Percentiles rank a stretch among this genome's conserved stretches.
These are phyloP conservation scores for Acrocera orbiculus DNA, from an alignment of 2,888 invertebrate species.

Conservation along the genomic window DNA sequence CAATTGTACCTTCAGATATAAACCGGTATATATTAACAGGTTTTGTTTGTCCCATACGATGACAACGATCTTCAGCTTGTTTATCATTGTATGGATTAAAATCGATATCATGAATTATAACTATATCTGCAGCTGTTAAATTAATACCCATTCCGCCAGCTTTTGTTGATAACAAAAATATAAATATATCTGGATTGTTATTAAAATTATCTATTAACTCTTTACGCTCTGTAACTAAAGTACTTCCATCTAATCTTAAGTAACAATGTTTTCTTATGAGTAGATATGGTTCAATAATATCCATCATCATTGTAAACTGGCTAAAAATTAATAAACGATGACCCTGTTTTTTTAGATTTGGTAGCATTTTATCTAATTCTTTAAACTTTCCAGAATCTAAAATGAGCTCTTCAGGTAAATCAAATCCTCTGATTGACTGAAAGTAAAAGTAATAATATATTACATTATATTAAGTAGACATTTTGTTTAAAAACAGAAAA, in stretches of 20 bases:
- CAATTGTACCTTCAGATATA: slow-evolving; percentile 71
- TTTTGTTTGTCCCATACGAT: slow-evolving; percentile 59
- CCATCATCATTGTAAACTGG: slow-evolving; percentile 91
- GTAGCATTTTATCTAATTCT: slow-evolving; percentile 59
- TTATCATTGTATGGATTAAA: slow-evolving; percentile 98
- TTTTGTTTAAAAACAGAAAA: neutral
- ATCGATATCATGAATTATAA: slow-evolving; percentile 92
- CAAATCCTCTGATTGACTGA: slow-evolving; percentile 42
- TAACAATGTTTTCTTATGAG: slow-evolving; percentile 52
- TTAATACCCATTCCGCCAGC: slow-evolving; percentile 96
- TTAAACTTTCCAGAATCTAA: slow-evolving; percentile 74
- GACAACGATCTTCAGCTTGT: slow-evolving; percentile 85
- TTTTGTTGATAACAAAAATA: slow-evolving; percentile 79
- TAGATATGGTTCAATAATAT: slow-evolving; percentile 79
- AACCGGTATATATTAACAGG: slow-evolving; percentile 76
- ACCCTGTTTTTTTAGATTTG: slow-evolving; percentile 49
- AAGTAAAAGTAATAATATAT: slow-evolving; percentile 13
- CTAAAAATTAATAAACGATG: slow-evolving; percentile 85
- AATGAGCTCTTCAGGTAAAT: slow-evolving; percentile 51
- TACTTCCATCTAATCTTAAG: slow-evolving; percentile 75
- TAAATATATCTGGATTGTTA: slow-evolving; percentile 57
- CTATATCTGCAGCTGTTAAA: slow-evolving; percentile 84
- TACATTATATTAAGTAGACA: neutral
- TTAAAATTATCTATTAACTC: slow-evolving; percentile 81
- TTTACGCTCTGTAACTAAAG: slow-evolving; percentile 73